Evolutionary conservation across 2,888 invertebrate species (phyloP).

Genomic region (Candidula unifasciata): DNA sequence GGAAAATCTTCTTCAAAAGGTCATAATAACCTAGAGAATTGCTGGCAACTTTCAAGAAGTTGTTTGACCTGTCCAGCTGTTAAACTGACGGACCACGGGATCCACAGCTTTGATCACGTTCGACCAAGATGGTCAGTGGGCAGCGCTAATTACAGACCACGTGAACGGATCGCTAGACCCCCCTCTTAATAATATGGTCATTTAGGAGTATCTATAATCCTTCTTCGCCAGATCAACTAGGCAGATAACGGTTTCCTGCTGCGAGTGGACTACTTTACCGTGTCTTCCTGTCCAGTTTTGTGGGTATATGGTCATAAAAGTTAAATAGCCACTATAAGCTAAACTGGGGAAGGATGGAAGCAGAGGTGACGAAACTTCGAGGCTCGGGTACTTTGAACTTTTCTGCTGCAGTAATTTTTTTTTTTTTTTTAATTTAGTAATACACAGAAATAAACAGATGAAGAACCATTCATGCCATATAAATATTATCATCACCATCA

Average conservation of each 20-base stretch:
- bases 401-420: too few relatives aligned
- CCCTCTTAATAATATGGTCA: background rate
- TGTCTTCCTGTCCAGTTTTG: too few relatives aligned
- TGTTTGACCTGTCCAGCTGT: slow-evolving; percentile 11
- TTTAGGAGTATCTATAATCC: background rate
- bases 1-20: too few relatives aligned
- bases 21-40: background rate
- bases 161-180: background rate
- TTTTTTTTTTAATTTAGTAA: too few relatives aligned
- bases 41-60: background rate
- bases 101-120: background rate
- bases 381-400: too few relatives aligned
- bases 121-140: background rate
- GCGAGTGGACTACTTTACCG: background rate
- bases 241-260: background rate
- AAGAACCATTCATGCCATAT: too few relatives aligned
- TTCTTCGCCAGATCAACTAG: background rate
- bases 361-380: too few relatives aligned
- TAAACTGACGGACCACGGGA: background rate
- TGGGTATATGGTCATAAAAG: too few relatives aligned
- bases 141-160: background rate
- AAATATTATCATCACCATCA: too few relatives aligned
- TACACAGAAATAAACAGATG: too few relatives aligned
- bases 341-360: too few relatives aligned
- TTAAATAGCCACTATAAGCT: too few relatives aligned